These are phyloP conservation scores for Lamellibrachia luymesi DNA, from an alignment of 1,140 invertebrate genomes.

Conservation along the genomic window DNA sequence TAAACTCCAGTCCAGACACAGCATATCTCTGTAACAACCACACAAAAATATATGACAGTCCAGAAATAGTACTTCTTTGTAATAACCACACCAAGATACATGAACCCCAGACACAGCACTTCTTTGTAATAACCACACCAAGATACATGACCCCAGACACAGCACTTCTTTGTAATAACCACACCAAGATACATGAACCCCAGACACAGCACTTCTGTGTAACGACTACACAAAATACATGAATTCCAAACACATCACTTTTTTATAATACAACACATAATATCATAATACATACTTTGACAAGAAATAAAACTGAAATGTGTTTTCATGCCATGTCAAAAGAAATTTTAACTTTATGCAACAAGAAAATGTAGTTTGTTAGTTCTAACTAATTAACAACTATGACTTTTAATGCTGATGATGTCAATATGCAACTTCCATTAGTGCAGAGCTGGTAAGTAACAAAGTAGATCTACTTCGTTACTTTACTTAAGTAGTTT, in stretches of 20 bases:
- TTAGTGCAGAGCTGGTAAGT: no score
- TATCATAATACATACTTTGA: no score
- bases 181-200: slow-evolving; percentile 54
- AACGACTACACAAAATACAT: slow-evolving; percentile 36
- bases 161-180: slow-evolving; percentile 45
- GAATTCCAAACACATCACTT: slow-evolving; percentile 54
- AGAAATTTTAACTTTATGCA: no score
- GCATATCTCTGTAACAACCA: slow-evolving; percentile 36
- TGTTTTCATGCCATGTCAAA: no score
- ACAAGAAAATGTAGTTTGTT: no score
- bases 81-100: slow-evolving; percentile 51
- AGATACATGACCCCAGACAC: slow-evolving; percentile 53
- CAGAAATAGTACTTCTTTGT: background rate
- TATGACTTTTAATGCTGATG: no score
- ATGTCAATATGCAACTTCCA: no score
- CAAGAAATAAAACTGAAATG: no score
- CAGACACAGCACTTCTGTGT: slow-evolving; percentile 47
- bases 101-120: slow-evolving; percentile 55
- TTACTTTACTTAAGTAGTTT: no score
- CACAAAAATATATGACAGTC: background rate
- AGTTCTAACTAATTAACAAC: no score
- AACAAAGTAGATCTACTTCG: no score
- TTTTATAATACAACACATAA: slow-evolving; percentile 42
- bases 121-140: slow-evolving; percentile 43
- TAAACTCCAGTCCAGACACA: slow-evolving; percentile 55